Evolutionary conservation across 2,888 invertebrate genomes (phyloP), one percentile per base, ranked within the genome.

Genomic region (Perdita meconis): DNA sequence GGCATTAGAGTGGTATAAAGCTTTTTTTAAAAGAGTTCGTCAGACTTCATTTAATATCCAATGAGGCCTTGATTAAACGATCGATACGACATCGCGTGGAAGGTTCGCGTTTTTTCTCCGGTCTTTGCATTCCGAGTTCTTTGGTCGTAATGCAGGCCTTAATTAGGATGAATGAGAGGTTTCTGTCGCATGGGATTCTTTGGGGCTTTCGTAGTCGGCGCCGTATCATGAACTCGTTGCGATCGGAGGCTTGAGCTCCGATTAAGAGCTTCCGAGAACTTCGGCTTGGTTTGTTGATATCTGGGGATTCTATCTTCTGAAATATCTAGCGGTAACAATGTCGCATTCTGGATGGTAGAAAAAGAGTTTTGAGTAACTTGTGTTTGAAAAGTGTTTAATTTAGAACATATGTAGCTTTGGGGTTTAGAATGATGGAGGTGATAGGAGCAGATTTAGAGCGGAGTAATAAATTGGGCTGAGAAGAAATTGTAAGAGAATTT

Each of bases 21-120:
- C 80, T 78, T 61, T 56, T 24, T 67, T 59, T 76, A 34, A 38
- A 47, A 53, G 78, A 78, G 84, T 84, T 78, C 67, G 56, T 72
- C 51, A 40, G 26, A 30, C 53, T 74, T 77, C 74, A 67, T 82
- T 74, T 80, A 78, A 79, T 81, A 70, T 77, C 74, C 82, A 82
- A 84, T 67, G 66, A 74, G 77, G 26, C 47, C 24, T 24, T 61
- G 75, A 83, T 83, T 81, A 81, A 83, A 77, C 30, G 70, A 30
- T 13, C 51, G 51, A 34, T 30, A 19, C 34, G 22, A 5, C 19
- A 47, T 19, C 44, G 55, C 36, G 36, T 56, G 40, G 10, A 51
- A 19, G 19, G 26, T 60, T 61, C 56, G 26, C 22, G 26, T 69
- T 68, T 47, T 55, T 55, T 44, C 59, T 22, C 10, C 24, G n/a